Percentiles rank a stretch among this genome's conserved stretches.
Conservation (phyloP, 2,888 invertebrate species). For the Polymixis flavicincta region DNA sequence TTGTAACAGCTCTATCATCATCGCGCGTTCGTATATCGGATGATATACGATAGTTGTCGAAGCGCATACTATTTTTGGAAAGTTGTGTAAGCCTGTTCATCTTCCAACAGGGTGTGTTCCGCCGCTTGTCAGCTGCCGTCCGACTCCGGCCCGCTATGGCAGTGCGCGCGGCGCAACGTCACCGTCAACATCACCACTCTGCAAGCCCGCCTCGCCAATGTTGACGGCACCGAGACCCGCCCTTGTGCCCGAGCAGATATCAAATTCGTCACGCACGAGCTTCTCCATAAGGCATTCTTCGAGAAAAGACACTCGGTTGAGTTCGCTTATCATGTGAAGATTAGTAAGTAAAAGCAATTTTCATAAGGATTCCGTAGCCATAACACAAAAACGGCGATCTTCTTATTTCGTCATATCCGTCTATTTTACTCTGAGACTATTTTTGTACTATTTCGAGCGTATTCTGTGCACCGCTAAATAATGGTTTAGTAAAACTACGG, state of each 20-base stretch:
- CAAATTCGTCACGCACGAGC: constrained; percentile 70
- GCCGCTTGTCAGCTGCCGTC: constrained; percentile 83
- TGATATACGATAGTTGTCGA: background rate
- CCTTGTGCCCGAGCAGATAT: constrained; percentile 78
- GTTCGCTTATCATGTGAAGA: constrained; percentile 74
- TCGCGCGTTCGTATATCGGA: background rate
- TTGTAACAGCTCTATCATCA: background rate
- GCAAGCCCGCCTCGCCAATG: constrained; percentile 69
- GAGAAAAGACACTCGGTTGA: constrained; percentile 66
- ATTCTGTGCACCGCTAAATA: background rate
- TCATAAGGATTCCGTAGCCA: background rate
- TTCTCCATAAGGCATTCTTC: constrained; percentile 77
- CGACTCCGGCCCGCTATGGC: constrained; percentile 75
- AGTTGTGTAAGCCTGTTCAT: background rate
- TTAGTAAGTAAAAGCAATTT: constrained; percentile 75
- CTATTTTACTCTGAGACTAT: background rate
- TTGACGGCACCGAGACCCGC: constrained; percentile 57
- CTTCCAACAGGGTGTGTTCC: constrained; percentile 78
- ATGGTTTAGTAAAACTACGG: background rate
- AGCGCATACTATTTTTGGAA: background rate
- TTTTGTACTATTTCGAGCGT: background rate
- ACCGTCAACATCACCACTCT: constrained; percentile 63
- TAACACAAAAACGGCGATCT: background rate
- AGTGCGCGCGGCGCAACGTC: constrained; percentile 75
- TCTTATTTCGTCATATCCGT: background rate